These are phyloP conservation scores for Boloria selene DNA, from an alignment of 2,888 invertebrate species.

Conservation along the genomic window DNA sequence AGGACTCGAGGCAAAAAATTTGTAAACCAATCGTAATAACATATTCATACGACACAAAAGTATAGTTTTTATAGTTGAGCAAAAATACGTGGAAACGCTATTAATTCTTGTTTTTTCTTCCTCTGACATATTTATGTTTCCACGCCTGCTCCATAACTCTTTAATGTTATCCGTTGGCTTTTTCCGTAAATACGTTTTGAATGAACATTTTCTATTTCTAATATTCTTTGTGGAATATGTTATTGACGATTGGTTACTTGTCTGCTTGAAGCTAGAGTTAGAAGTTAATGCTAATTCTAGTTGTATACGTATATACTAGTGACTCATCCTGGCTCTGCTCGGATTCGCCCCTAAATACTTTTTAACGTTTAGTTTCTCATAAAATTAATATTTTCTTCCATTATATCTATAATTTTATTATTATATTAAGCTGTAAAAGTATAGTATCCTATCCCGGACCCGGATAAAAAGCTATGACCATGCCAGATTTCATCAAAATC, in stretches of 20 bases:
- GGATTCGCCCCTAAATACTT: too few relatives aligned
- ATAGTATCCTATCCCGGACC: too few relatives aligned
- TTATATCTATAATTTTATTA: too few relatives aligned
- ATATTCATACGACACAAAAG: slow-evolving; percentile 2
- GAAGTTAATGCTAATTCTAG: neutral
- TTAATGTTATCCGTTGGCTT: slow-evolving; percentile 38
- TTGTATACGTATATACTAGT: too few relatives aligned
- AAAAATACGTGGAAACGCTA: slow-evolving; percentile 21
- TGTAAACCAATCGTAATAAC: neutral
- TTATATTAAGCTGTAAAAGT: too few relatives aligned
- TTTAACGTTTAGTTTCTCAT: too few relatives aligned
- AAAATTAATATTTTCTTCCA: too few relatives aligned
- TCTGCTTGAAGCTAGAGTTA: neutral
- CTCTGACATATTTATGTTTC: slow-evolving; percentile 40
- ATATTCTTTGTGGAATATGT: slow-evolving; percentile 4
- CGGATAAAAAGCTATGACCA: too few relatives aligned
- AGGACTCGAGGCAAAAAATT: neutral
- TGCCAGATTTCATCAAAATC: too few relatives aligned
- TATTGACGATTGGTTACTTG: neutral
- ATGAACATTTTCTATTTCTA: slow-evolving; percentile 12
- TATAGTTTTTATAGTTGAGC: slow-evolving; percentile 9
- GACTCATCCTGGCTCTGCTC: too few relatives aligned
- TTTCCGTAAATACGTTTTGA: slow-evolving; percentile 21
- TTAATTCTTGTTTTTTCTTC: slow-evolving; percentile 29
- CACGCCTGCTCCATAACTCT: slow-evolving; percentile 42